These are phyloP conservation scores for Acanthornis magna DNA, from an alignment of 2,797 vertebrate species.

Conservation along the genomic window DNA sequence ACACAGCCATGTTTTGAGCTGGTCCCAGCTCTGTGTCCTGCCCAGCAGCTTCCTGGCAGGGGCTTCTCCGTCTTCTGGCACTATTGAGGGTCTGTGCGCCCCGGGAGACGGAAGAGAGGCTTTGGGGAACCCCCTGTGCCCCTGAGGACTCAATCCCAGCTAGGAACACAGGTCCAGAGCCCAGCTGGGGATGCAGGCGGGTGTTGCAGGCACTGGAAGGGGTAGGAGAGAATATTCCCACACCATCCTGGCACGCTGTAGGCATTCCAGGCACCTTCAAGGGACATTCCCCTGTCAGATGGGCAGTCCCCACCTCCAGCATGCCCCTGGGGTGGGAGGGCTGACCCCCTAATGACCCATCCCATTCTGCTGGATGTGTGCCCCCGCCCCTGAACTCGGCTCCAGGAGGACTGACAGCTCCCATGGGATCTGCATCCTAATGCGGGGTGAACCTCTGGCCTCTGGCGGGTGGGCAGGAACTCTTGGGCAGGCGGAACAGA, in stretches of 20 bases:
- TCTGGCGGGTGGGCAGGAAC: background rate
- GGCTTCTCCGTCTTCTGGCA: background rate
- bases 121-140: background rate
- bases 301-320: background rate
- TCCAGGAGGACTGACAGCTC: background rate
- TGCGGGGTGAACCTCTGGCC: background rate
- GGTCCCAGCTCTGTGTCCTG: background rate
- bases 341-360: background rate
- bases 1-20: background rate
- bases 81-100: background rate
- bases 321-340: background rate
- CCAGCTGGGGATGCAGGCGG: background rate
- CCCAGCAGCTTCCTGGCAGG: background rate
- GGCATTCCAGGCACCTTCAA: background rate
- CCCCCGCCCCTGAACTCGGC: background rate
- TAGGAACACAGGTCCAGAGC: background rate
- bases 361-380: background rate
- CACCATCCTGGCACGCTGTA: background rate
- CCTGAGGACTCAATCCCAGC: background rate
- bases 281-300: background rate
- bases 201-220: background rate
- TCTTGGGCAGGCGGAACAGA: background rate
- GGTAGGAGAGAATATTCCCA: background rate
- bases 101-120: accelerated
- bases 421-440: background rate